Percentiles rank a stretch among this genome's conserved stretches.
phyloP scores from a whole-genome alignment of 2,113 vertebrate species.

The Tragelaphus strepsiceros region DNA sequence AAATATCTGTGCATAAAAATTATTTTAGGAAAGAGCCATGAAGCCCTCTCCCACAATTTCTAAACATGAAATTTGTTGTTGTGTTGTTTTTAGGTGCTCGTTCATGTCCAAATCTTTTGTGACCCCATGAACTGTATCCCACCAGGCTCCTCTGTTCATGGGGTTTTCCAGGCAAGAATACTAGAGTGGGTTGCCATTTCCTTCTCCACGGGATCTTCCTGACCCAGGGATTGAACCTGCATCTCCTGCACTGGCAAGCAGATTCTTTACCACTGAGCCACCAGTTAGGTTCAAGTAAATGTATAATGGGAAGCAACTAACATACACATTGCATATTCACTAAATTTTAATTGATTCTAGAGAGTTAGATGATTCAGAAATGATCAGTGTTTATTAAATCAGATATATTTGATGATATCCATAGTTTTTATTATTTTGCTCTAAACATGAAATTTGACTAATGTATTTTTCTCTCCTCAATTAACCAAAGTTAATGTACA shows the following conservation, averaged over 20 bases:
- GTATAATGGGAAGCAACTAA: background rate
- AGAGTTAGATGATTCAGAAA: constrained; percentile 24
- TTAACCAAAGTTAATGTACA: background rate
- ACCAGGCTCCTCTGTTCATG: background rate
- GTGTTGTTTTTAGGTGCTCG: background rate
- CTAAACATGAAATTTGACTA: constrained; percentile 7
- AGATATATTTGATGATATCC: background rate
- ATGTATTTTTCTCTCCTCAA: background rate
- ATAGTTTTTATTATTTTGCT: background rate
- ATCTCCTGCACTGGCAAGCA: background rate
- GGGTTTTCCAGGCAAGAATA: background rate
- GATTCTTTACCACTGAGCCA: background rate
- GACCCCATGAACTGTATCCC: background rate
- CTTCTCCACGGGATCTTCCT: background rate
- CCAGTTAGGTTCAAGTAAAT: background rate
- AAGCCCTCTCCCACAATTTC: background rate
- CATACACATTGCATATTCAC: background rate
- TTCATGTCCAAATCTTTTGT: background rate
- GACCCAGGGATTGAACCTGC: background rate
- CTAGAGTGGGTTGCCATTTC: background rate
- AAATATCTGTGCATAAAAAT: background rate
- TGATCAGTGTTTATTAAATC: background rate
- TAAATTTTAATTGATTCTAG: constrained; percentile 28
- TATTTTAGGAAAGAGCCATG: background rate
- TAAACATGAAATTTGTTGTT: background rate